A percentile compares a stretch with the other conserved stretches of the same genome.
These are phyloP conservation scores for Silurus aristotelis DNA, from an alignment of 2,797 vertebrate genomes.

Conservation along the genomic window DNA sequence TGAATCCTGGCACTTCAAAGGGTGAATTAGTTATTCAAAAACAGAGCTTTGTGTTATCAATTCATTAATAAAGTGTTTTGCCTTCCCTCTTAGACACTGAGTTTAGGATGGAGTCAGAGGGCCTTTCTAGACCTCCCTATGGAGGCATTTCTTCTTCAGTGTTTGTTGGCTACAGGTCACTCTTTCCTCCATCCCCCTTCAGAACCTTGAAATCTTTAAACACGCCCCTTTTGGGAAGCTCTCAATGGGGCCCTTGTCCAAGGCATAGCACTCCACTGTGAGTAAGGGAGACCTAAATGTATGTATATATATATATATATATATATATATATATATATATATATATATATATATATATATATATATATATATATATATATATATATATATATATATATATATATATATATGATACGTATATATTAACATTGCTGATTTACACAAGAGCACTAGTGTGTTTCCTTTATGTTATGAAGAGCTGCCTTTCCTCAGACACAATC, in stretches of 20 bases:
- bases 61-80: conserved; percentile 2
- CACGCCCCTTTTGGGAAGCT: conserved; percentile 57
- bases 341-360: conserved; percentile 55
- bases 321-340: conserved; percentile 57
- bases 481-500: conserved; percentile 8
- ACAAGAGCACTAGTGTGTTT: conserved; percentile 49
- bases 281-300: conserved; percentile 50
- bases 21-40: neutral
- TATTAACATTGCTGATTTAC: conserved; percentile 63
- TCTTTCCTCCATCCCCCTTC: conserved; percentile 27
- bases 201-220: conserved; percentile 58
- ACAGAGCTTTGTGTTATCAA: neutral
- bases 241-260: conserved; percentile 70
- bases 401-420: conserved; percentile 60
- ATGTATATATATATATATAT: conserved; percentile 56
- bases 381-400: conserved; percentile 57
- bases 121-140: conserved; percentile 23
- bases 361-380: conserved; percentile 54
- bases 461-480: conserved; percentile 42
- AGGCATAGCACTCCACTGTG: conserved; percentile 66
- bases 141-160: conserved; percentile 38
- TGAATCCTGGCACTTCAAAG: neutral
- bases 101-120: conserved; percentile 16
- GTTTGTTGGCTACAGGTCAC: conserved; percentile 50
- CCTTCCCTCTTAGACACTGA: conserved; percentile 20